Evolutionary conservation across 2,113 vertebrate genomes (phyloP).

Genomic region (Poeciliopsis turrubarensis): DNA sequence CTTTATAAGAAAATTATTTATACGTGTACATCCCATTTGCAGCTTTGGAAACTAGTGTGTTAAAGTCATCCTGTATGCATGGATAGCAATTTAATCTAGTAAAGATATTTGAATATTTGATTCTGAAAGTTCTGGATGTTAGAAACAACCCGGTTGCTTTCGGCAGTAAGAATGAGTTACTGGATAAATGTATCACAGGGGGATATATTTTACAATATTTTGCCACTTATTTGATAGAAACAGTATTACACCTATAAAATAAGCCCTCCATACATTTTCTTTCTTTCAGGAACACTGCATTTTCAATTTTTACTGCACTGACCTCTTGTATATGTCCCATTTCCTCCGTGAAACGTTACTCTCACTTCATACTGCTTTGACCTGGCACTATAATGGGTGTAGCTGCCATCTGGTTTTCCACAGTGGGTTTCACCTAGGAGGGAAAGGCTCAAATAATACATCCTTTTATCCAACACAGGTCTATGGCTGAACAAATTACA

Average conservation of each 20-base stretch:
- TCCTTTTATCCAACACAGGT: conserved; percentile 48
- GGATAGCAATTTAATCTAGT: conserved; percentile 7
- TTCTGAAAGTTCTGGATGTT: background rate
- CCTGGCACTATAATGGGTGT: conserved; percentile 29
- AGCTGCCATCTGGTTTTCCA: conserved; percentile 49
- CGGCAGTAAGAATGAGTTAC: background rate
- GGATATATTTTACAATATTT: conserved; percentile 3
- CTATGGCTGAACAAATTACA: conserved; percentile 53
- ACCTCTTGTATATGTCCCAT: conserved; percentile 30
- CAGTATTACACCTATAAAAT: conserved; percentile 6
- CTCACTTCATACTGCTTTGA: conserved; percentile 31
- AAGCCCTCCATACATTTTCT: conserved; percentile 15
- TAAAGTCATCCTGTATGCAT: background rate
- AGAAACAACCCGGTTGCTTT: background rate
- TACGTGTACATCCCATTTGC: conserved; percentile 20
- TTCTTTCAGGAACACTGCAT: conserved; percentile 19
- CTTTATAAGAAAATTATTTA: conserved; percentile 49
- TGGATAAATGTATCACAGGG: conserved; percentile 1
- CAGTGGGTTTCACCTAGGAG: conserved; percentile 36
- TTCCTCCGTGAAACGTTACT: conserved; percentile 49
- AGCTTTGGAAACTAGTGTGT: background rate
- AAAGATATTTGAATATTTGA: conserved; percentile 3
- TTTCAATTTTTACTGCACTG: conserved; percentile 20
- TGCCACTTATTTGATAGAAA: conserved; percentile 6
- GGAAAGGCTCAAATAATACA: conserved; percentile 53